Percentiles rank a stretch among this genome's conserved stretches.
phyloP scores from a whole-genome alignment of 1,140 invertebrate genomes.

The Atta texana region DNA sequence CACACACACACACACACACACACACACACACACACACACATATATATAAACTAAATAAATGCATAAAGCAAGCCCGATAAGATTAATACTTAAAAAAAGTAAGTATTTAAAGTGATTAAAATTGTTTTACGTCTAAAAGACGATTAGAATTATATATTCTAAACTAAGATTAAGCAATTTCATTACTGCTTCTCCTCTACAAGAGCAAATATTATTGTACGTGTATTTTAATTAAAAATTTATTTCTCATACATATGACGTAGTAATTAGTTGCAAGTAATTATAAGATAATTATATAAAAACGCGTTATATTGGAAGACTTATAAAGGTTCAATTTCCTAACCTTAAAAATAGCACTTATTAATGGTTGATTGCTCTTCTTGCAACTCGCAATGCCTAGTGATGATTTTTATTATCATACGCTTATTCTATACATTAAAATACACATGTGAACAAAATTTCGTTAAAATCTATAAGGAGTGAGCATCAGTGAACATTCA shows the following conservation, averaged over 20 bases:
- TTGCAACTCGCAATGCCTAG: too few relatives aligned
- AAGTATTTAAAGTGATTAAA: slow-evolving; percentile 21
- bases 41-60: slow-evolving; percentile 34
- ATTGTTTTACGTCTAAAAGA: not conserved
- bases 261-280: not conserved
- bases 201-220: not conserved
- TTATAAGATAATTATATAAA: slow-evolving; percentile 3
- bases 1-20: too few relatives aligned
- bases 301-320: slow-evolving; percentile 24
- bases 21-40: too few relatives aligned
- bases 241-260: not conserved
- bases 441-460: not conserved
- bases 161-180: not conserved
- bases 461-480: not conserved
- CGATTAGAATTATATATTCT: not conserved
- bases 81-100: slow-evolving; percentile 40
- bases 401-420: not conserved
- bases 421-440: not conserved
- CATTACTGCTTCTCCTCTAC: not conserved
- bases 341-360: not conserved
- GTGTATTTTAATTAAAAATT: not conserved
- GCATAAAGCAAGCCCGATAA: slow-evolving; percentile 36
- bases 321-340: not conserved
- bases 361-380: not conserved
- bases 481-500: not conserved